phyloP scores from a whole-genome alignment of 1,140 invertebrate genomes.

The Antheraea pernyi region DNA sequence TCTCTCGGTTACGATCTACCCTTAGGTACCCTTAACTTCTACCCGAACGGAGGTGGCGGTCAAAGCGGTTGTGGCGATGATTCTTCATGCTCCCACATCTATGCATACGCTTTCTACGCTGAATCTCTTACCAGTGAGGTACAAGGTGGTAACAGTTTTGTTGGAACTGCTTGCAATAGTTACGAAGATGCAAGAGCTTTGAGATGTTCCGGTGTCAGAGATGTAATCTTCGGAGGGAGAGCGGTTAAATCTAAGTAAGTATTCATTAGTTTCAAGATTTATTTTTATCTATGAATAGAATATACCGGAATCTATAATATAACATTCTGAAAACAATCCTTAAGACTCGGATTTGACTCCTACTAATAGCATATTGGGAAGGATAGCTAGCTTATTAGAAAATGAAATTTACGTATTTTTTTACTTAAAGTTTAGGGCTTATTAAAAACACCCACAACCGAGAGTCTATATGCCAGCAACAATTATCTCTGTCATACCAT shows the following conservation, averaged over 20 bases:
- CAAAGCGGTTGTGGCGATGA: conserved; percentile 47
- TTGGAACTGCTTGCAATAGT: conserved; percentile 52
- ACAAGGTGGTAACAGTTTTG: conserved; percentile 36
- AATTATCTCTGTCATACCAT: no score
- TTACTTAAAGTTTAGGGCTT: no score
- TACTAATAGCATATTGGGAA: no score
- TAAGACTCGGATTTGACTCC: no score
- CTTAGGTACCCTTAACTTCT: conserved; percentile 85
- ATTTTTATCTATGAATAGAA: no score
- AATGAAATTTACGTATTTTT: no score
- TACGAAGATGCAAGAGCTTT: conserved; percentile 41
- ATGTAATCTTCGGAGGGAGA: conserved; percentile 48
- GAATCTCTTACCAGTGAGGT: conserved; percentile 49
- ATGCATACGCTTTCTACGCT: conserved; percentile 52
- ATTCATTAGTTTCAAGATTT: not conserved
- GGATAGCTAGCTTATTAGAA: no score
- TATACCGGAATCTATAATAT: no score
- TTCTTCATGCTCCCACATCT: conserved; percentile 45
- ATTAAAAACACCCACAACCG: no score
- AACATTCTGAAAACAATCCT: no score
- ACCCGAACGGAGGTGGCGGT: conserved; percentile 82
- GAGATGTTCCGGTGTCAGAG: conserved; percentile 41
- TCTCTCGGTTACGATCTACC: conserved; percentile 77
- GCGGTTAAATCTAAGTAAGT: conserved; percentile 43
- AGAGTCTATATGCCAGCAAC: no score